phyloP scores from a whole-genome alignment of 2,888 invertebrate species.

The Halocaridina rubra region DNA sequence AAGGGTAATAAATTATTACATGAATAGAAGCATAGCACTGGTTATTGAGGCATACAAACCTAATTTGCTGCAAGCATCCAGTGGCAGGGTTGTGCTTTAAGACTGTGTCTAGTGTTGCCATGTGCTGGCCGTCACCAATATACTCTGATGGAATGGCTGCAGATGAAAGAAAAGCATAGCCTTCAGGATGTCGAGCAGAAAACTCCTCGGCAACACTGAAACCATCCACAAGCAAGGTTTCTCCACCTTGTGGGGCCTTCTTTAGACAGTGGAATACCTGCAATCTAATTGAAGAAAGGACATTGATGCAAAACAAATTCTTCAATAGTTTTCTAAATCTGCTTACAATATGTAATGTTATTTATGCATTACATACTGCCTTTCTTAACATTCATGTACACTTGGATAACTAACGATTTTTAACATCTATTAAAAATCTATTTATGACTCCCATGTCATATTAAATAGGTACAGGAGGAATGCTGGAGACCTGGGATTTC shows the following conservation, averaged over 20 bases:
- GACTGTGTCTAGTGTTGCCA: constrained; percentile 74
- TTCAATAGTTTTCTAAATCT: too few relatives aligned
- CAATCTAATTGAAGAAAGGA: constrained; percentile 66
- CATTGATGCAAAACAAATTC: background rate
- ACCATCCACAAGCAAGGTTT: constrained; percentile 81
- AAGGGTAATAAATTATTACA: background rate
- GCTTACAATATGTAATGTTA: background rate
- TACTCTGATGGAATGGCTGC: constrained; percentile 76
- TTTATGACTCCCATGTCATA: too few relatives aligned
- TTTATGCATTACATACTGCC: background rate
- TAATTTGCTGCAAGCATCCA: constrained; percentile 74
- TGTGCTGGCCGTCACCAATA: constrained; percentile 74
- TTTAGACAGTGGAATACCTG: constrained; percentile 75
- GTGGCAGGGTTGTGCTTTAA: constrained; percentile 73
- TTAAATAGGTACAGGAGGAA: too few relatives aligned
- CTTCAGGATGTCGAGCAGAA: constrained; percentile 71
- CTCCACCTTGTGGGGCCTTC: constrained; percentile 77
- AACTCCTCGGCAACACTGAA: constrained; percentile 76
- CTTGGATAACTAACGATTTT: too few relatives aligned
- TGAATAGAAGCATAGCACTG: background rate
- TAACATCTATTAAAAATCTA: too few relatives aligned
- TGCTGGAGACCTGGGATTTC: too few relatives aligned
- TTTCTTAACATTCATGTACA: too few relatives aligned
- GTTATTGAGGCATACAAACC: constrained; percentile 70
- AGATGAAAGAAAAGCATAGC: constrained; percentile 73